Base-by-base conservation (phyloP, 2,797 vertebrate genomes). In the Aphelocoma californica region DNA sequence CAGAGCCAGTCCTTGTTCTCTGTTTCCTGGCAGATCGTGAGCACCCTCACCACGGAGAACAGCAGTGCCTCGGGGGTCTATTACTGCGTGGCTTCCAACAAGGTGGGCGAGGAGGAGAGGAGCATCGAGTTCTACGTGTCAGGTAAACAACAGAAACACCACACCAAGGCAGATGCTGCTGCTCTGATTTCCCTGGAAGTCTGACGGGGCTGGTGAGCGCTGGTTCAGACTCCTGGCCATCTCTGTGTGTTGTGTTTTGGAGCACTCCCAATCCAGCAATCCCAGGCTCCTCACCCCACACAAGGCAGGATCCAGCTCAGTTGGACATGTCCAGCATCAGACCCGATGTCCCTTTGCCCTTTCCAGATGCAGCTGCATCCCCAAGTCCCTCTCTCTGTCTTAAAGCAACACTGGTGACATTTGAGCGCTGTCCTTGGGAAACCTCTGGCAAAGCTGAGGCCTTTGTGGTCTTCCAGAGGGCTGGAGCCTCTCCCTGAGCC, bases 61-160 rank as follows among this genome's bases (percentile, higher is more conserved):
- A 98, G 98, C 32, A 98, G 92, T 0, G 77, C 97, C 32, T 99
- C 99, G 0, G 99, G 99, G 14, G 82, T 96, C 19, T 99, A 97
- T 79, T 95, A 92, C 91, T 99, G 99, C 16, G 21, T 95, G 86
- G 99, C 98, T 61, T 73, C 81, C 62, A 99, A 99, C 96, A 93
- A 96, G 60, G 16, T 90, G 1, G 98, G 97, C n/a, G 38, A 9
- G 25, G 97, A 95, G 62, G 94, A 74, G 70, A 95, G 98, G 91
- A 97, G 47, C 42, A 94, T 97, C 4, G 75, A 97, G 62, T 99
- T 99, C 97, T 99, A 98, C 9, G 97, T 99, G 51, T 97, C 98
- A 90, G 98, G 99, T 99, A 97, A 98, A 18, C 10, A 17, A 2
- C 40, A 6, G 4, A 2, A 24, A 3, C 20, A 2, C 24, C 29